Percentiles rank a stretch among this genome's conserved stretches.
Conservation (phyloP, 2,797 vertebrate genomes). For the Cynopterus sphinx region DNA sequence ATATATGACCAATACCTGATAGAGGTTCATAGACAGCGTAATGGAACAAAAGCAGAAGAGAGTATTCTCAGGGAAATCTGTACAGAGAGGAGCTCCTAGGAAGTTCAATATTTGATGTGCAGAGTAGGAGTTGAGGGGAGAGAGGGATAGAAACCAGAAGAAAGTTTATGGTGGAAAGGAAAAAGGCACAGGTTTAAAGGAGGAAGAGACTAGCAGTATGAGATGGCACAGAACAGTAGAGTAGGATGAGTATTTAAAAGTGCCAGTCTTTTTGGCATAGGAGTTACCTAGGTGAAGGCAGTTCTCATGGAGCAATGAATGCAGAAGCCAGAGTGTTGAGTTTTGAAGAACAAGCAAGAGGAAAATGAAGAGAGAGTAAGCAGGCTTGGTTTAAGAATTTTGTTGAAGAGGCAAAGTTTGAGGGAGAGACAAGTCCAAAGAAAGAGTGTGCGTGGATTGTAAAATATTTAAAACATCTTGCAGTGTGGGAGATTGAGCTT, state of each 20-base stretch:
- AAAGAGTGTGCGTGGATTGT: background rate
- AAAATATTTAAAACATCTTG: background rate
- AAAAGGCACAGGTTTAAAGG: background rate
- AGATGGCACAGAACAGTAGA: background rate
- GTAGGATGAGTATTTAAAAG: background rate
- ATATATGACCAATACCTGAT: background rate
- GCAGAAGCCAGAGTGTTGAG: background rate
- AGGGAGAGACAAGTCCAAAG: background rate
- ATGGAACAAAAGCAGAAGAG: background rate
- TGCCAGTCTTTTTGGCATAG: background rate
- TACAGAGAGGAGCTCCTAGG: background rate
- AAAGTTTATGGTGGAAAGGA: background rate
- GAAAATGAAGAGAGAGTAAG: background rate
- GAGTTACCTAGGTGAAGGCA: background rate
- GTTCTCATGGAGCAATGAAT: background rate
- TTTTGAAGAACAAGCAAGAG: background rate
- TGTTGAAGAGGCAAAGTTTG: background rate
- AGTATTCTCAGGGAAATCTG: background rate
- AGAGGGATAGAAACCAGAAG: background rate
- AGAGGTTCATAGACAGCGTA: background rate
- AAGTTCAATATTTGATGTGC: background rate
- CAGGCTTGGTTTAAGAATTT: background rate
- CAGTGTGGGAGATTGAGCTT: background rate
- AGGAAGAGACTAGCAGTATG: background rate
- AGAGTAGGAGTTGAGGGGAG: background rate